phyloP scores from a whole-genome alignment of 2,888 invertebrate species.

The Tiliacea aurago region DNA sequence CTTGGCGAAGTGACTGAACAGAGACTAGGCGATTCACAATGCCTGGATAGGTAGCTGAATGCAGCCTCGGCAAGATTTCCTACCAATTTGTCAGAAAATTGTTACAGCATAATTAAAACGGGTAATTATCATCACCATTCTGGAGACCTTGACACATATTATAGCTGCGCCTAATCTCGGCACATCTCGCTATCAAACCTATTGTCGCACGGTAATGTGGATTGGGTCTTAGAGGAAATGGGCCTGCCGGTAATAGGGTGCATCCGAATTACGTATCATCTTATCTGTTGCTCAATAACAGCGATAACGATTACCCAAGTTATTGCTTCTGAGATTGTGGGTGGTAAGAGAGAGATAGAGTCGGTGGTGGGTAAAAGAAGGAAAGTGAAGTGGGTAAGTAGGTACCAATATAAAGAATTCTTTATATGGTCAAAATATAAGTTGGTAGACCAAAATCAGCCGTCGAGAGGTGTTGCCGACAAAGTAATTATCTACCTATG shows the following conservation, averaged over 20 bases:
- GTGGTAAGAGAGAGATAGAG: too few species aligned
- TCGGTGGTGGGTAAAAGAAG: too few species aligned
- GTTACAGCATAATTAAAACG: constrained; percentile 9
- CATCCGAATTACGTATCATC: constrained; percentile 23
- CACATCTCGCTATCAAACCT: constrained; percentile 30
- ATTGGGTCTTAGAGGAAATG: constrained; percentile 43
- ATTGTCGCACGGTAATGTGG: constrained; percentile 36
- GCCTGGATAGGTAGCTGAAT: too few species aligned
- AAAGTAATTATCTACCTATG: too few species aligned
- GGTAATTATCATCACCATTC: not conserved
- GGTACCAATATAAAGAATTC: too few species aligned
- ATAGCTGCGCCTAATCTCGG: constrained; percentile 11
- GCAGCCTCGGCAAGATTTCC: too few species aligned
- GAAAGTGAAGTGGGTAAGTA: not conserved
- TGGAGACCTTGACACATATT: not conserved
- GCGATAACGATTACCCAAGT: constrained; percentile 29
- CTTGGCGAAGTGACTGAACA: too few species aligned
- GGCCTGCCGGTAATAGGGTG: constrained; percentile 6
- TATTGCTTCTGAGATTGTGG: constrained; percentile 18
- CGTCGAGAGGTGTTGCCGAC: not conserved
- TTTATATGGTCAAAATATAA: not conserved
- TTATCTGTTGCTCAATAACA: constrained; percentile 36
- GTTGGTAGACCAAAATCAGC: not conserved
- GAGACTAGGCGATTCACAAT: too few species aligned
- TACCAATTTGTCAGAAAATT: too few species aligned